phyloP scores from a whole-genome alignment of 2,797 vertebrate species.

The Microchirus variegatus region DNA sequence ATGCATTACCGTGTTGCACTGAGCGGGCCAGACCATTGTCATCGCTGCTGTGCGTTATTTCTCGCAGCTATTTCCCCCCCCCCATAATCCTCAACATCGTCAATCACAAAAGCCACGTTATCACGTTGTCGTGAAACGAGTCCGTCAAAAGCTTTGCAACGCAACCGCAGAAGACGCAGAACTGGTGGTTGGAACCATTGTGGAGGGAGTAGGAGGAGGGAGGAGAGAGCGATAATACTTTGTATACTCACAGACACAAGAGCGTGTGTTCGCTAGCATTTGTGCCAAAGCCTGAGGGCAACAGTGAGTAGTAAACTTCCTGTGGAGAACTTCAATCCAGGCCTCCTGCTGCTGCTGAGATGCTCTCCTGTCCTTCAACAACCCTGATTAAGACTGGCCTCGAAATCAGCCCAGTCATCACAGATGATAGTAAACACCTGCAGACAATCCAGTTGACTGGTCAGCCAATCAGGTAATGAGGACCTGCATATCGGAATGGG shows the following conservation, averaged over 20 bases:
- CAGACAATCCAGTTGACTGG: constrained; percentile 74
- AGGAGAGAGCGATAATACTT: constrained; percentile 5
- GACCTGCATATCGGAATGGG: constrained; percentile 66
- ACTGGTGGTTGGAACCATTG: constrained; percentile 15
- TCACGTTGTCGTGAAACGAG: constrained; percentile 40
- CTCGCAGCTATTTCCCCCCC: constrained; percentile 52
- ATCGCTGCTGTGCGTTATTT: constrained; percentile 43
- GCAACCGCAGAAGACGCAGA: constrained; percentile 12
- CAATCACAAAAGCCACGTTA: constrained; percentile 38
- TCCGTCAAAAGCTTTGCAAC: neutral
- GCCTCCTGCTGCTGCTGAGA: constrained; percentile 39
- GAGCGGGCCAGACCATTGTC: constrained; percentile 71
- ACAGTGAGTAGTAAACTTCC: constrained; percentile 34
- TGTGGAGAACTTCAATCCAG: constrained; percentile 29
- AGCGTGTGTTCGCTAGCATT: constrained; percentile 47
- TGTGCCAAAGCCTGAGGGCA: constrained; percentile 30
- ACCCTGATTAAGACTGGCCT: constrained; percentile 70
- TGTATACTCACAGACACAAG: constrained; percentile 1
- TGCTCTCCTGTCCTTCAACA: constrained; percentile 53
- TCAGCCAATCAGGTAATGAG: constrained; percentile 77
- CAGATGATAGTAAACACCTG: constrained; percentile 75
- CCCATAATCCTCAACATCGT: constrained; percentile 41
- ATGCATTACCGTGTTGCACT: constrained; percentile 52
- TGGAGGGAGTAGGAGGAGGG: constrained; percentile 1
- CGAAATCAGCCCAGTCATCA: constrained; percentile 63